phyloP scores from a whole-genome alignment of 2,797 vertebrate species.

The Tokudaia tokunoshimensis region DNA sequence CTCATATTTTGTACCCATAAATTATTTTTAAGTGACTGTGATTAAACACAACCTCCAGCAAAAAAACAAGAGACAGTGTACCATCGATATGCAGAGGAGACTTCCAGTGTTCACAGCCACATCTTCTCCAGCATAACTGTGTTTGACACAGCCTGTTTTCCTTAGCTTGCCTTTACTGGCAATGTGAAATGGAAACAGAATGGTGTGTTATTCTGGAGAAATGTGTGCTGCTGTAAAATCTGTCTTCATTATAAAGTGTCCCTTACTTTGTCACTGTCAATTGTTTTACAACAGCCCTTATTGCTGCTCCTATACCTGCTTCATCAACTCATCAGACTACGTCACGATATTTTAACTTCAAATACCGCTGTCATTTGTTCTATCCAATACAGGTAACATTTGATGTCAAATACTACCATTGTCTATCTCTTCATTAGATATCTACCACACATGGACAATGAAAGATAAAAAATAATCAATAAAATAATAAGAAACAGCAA shows the following conservation, averaged over 20 bases:
- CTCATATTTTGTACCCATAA: background rate
- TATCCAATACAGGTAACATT: background rate
- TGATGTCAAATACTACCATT: background rate
- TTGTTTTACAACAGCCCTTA: background rate
- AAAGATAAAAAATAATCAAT: background rate
- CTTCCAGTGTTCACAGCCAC: background rate
- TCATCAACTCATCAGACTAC: background rate
- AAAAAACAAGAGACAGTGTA: background rate
- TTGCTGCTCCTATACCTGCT: background rate
- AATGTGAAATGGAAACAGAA: conserved; percentile 46
- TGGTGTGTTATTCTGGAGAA: background rate
- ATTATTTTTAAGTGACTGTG: background rate
- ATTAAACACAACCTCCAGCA: no score
- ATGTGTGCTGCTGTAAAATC: background rate
- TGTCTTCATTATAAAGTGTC: background rate
- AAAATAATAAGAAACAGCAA: background rate
- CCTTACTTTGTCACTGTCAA: background rate
- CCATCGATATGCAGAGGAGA: background rate
- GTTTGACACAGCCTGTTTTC: background rate
- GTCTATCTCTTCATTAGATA: background rate
- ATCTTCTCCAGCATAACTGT: background rate
- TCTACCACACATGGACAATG: background rate
- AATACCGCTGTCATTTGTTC: background rate
- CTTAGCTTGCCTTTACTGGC: background rate
- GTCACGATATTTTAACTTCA: background rate